Conservation (phyloP, 2,113 vertebrate species). For the Chascanopsetta lugubris region DNA sequence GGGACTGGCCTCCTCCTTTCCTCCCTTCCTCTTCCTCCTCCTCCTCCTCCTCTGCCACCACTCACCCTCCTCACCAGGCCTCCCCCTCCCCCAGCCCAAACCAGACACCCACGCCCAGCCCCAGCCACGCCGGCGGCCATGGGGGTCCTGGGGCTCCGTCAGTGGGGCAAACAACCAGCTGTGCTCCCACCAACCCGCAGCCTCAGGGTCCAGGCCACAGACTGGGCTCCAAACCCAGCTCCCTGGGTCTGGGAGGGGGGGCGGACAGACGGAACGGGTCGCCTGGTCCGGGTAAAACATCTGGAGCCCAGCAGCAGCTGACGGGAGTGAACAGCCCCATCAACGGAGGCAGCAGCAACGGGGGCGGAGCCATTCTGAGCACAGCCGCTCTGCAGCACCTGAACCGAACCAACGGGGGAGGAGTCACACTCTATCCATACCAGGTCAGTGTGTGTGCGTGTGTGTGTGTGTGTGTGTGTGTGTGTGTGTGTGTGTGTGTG, state of each 20-base stretch:
- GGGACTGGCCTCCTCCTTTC: slow-evolving; percentile 68
- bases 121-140: slow-evolving; percentile 54
- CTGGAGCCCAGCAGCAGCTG: slow-evolving; percentile 73
- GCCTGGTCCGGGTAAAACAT: slow-evolving; percentile 85
- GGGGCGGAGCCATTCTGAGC: slow-evolving; percentile 72
- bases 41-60: slow-evolving; percentile 40
- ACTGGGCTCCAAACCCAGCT: slow-evolving; percentile 90
- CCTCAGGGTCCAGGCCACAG: slow-evolving; percentile 79
- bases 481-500: not conserved
- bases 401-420: slow-evolving; percentile 89
- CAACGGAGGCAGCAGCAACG: slow-evolving; percentile 78
- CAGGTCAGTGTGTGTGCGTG: slow-evolving; percentile 82
- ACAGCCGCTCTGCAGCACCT: slow-evolving; percentile 87
- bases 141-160: slow-evolving; percentile 66
- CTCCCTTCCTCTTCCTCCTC: slow-evolving; percentile 62
- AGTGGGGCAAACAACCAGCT: slow-evolving; percentile 41
- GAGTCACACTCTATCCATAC: slow-evolving; percentile 94
- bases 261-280: slow-evolving; percentile 89
- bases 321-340: slow-evolving; percentile 83
- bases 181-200: slow-evolving; percentile 40
- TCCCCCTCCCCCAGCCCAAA: slow-evolving; percentile 65
- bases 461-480: slow-evolving; percentile 2
- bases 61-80: slow-evolving; percentile 64
- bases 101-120: slow-evolving; percentile 70
- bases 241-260: slow-evolving; percentile 87